These are phyloP conservation scores for Fratercula arctica DNA, from an alignment of 2,797 vertebrate genomes.

Conservation along the genomic window DNA sequence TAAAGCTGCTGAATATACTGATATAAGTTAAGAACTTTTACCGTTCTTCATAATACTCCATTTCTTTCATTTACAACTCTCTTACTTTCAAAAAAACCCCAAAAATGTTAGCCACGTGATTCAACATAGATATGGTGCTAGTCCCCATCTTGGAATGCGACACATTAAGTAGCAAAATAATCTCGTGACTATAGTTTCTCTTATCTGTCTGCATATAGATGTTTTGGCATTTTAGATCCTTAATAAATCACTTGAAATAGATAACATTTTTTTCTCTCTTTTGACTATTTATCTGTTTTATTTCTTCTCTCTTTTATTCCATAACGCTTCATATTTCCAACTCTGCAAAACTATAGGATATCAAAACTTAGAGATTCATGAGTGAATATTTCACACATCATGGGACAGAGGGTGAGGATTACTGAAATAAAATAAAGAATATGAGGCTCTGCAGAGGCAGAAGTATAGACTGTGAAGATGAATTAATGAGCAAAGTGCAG, in stretches of 20 bases:
- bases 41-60: background rate
- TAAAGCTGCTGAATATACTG: background rate
- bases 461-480: background rate
- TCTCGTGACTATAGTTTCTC: background rate
- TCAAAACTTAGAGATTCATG: background rate
- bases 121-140: background rate
- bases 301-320: background rate
- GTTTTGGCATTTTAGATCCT: background rate
- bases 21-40: background rate
- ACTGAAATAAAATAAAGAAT: background rate
- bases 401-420: background rate
- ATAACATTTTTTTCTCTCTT: background rate
- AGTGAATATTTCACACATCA: background rate
- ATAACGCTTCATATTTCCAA: background rate
- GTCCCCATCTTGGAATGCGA: background rate
- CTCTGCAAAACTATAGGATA: background rate
- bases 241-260: background rate
- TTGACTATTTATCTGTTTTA: background rate
- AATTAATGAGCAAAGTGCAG: background rate
- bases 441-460: background rate
- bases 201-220: background rate
- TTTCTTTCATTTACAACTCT: background rate
- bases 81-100: background rate
- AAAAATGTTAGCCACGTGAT: background rate
- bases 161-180: background rate